Evolutionary conservation across 2,113 vertebrate species (phyloP), one percentile per base, ranked within the genome.

Genomic region (Spermophilus dauricus): DNA sequence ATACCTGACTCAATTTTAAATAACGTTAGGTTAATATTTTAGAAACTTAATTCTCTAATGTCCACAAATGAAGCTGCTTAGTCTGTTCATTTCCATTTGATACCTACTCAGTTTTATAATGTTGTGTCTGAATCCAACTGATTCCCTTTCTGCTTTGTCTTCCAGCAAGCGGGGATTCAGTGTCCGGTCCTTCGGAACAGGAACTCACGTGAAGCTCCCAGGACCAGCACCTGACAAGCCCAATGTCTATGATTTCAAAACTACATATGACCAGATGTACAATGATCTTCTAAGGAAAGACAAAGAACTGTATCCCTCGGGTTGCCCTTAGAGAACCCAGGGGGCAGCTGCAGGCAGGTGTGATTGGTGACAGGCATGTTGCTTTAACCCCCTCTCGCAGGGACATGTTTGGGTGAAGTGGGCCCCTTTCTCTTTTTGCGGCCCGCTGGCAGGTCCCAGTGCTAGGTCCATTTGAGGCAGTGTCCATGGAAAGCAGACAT

Each of bases 181-280:
- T 0, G 99, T 99, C 58, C 99, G 99, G 10, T 99, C 99, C 92
- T 99, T 99, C 80, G 99, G 99, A 93, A 99, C 99, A 0, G 99
- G 99, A 95, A 99, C 99, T 95, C 99, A 99, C 0, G 99, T 99
- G 98, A 99, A 99, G 97, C 99, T 99, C 65, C 99, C 99, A 5
- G 99, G 99, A 98, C 99, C 99, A 39, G 99, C 99, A 45, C 99
- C 99, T 32, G 99, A 99, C 99, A 99, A 99, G 98, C 99, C 99
- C 30, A 99, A 99, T 98, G 99, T 99, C 98, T 99, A 99, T 78
- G 99, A 99, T 99, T 99, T 99, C 99, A 99, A 99, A 99, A 99
- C 99, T 63, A 99, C 99, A 97, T 99, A 99, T 98, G 99, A 99
- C 99, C 99, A 99, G 99, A 99, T 99, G 99, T 99, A 99, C 99